Evolutionary conservation across 2,113 vertebrate species (phyloP).

Genomic region (Elgaria multicarinata): DNA sequence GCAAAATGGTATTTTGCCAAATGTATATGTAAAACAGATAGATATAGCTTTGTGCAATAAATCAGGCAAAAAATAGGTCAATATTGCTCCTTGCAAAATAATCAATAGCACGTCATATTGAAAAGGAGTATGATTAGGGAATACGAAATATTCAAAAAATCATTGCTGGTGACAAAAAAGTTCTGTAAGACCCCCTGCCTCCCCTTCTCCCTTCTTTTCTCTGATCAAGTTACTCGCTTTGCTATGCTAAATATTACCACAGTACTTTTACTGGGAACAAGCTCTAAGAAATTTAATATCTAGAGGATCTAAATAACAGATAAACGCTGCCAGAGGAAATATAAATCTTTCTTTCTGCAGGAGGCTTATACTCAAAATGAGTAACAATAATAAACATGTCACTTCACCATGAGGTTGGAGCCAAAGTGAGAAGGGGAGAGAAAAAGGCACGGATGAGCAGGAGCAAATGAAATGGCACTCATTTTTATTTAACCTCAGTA

Average conservation of each 20-base stretch:
- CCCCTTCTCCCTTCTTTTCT: background rate
- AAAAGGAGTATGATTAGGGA: background rate
- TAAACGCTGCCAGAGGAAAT: background rate
- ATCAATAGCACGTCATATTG: background rate
- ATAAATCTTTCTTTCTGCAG: background rate
- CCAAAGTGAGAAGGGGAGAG: background rate
- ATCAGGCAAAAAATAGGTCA: constrained; percentile 56
- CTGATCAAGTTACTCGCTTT: background rate
- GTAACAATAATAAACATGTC: background rate
- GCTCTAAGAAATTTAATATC: background rate
- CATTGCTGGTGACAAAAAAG: background rate
- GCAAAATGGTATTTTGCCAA: constrained; percentile 66
- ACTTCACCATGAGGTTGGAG: background rate
- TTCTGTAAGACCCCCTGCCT: background rate
- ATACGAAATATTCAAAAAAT: constrained; percentile 7
- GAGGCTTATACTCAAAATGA: background rate
- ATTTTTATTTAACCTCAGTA: background rate
- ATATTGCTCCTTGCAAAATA: constrained; percentile 34
- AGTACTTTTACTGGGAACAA: constrained; percentile 1
- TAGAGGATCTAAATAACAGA: background rate
- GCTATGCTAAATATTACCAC: background rate
- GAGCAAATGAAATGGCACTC: background rate
- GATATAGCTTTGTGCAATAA: constrained; percentile 49
- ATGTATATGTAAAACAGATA: constrained; percentile 21
- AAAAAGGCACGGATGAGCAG: background rate